Conservation (phyloP, 2,888 invertebrate species). For the Pasiphila rectangulata region DNA sequence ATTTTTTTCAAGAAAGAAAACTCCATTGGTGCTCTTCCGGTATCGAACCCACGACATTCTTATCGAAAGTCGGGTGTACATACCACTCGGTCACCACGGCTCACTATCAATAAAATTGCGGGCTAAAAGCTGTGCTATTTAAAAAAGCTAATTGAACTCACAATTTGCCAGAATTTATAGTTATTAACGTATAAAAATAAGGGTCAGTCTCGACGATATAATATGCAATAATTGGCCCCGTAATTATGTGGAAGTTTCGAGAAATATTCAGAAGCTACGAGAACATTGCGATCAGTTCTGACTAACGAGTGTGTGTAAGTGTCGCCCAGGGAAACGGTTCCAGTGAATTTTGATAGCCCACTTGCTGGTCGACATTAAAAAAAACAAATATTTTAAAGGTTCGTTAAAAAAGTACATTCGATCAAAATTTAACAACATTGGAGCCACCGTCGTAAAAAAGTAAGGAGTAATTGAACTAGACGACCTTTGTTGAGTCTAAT, state of each 20-base stretch:
- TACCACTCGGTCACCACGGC: too few relatives aligned
- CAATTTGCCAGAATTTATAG: conserved; percentile 14
- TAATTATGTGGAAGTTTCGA: conserved; percentile 26
- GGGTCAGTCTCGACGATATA: conserved; percentile 9
- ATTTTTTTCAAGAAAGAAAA: too few relatives aligned
- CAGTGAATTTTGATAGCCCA: conserved; percentile 15
- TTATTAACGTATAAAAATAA: conserved; percentile 16
- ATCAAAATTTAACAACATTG: too few relatives aligned
- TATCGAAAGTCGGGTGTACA: too few relatives aligned
- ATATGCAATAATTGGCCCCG: conserved; percentile 14
- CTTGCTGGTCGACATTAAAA: background rate
- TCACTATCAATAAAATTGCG: too few relatives aligned
- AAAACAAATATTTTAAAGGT: too few relatives aligned
- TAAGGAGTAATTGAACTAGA: too few relatives aligned
- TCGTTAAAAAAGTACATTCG: too few relatives aligned
- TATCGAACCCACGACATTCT: too few relatives aligned
- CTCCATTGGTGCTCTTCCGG: too few relatives aligned
- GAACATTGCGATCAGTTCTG: conserved; percentile 19
- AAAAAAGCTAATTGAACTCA: conserved; percentile 7
- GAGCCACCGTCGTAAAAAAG: too few relatives aligned
- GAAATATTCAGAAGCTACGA: conserved; percentile 24
- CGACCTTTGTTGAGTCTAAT: too few relatives aligned
- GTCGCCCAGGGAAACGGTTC: conserved; percentile 6
- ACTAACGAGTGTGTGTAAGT: background rate
- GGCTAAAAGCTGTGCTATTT: conserved; percentile 1